A percentile compares a stretch with the other conserved stretches of the same genome.
phyloP scores from a whole-genome alignment of 1,140 invertebrate species.

The Mylabris phalerata region DNA sequence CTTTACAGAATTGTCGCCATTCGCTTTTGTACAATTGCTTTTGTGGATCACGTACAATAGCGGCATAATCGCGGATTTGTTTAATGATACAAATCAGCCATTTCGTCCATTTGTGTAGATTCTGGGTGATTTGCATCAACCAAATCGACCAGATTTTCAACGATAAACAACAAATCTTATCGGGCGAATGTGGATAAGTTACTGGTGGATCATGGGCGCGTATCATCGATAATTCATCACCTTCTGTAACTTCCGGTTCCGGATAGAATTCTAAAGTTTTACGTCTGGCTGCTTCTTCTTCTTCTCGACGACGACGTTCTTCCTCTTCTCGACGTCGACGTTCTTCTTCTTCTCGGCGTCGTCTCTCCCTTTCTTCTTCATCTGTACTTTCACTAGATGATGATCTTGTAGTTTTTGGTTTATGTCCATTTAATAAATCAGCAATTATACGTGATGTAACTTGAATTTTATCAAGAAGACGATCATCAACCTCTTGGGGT shows the following conservation, averaged over 20 bases:
- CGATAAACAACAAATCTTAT: constrained; percentile 32
- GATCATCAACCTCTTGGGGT: constrained; percentile 26
- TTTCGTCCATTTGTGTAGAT: constrained; percentile 35
- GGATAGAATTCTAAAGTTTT: neutral
- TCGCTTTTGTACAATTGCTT: constrained; percentile 28
- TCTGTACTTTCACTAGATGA: too few species aligned
- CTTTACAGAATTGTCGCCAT: constrained; percentile 28
- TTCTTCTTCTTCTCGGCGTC: too few species aligned
- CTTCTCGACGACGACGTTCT: too few species aligned
- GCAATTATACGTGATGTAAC: constrained; percentile 15
- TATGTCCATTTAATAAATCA: neutral
- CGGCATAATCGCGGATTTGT: constrained; percentile 25
- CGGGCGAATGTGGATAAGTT: constrained; percentile 28
- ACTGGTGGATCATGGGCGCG: constrained; percentile 27
- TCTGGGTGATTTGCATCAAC: constrained; percentile 33
- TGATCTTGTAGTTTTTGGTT: too few species aligned
- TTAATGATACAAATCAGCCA: constrained; percentile 30
- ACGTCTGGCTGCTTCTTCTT: too few species aligned
- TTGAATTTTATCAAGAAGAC: constrained; percentile 25
- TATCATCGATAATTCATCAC: neutral
- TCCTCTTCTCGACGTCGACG: too few species aligned
- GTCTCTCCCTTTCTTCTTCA: too few species aligned
- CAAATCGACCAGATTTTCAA: constrained; percentile 35
- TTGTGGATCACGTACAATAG: constrained; percentile 25
- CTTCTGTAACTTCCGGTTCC: neutral